phyloP scores from a whole-genome alignment of 2,888 invertebrate genomes.

The Cryptophagus acutangulus region DNA sequence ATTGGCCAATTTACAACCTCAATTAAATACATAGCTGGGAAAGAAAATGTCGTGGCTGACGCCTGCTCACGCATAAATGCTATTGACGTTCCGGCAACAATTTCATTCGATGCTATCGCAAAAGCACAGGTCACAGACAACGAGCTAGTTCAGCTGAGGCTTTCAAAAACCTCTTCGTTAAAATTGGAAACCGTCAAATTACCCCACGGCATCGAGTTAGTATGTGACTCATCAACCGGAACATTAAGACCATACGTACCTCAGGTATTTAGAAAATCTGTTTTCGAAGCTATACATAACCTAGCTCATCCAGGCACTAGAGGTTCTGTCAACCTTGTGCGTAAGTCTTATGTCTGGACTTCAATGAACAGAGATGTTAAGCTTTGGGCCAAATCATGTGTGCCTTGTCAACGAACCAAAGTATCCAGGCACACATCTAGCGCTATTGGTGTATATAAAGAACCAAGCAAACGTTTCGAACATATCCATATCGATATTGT shows the following conservation, averaged over 20 bases:
- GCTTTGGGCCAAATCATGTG: constrained; percentile 34
- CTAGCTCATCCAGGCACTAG: constrained; percentile 34
- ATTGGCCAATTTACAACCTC: constrained; percentile 37
- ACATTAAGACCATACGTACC: constrained; percentile 18
- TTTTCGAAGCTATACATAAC: constrained; percentile 25
- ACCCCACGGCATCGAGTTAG: neutral
- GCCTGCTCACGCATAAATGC: constrained; percentile 26
- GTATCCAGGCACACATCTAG: constrained; percentile 31
- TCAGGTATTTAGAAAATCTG: constrained; percentile 7
- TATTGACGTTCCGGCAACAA: neutral
- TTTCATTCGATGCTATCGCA: too few species aligned
- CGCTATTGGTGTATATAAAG: constrained; percentile 27
- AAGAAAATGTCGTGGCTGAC: constrained; percentile 39
- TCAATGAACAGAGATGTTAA: constrained; percentile 36
- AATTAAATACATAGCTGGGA: constrained; percentile 35
- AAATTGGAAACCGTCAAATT: too few species aligned
- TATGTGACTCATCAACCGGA: neutral
- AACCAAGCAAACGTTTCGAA: constrained; percentile 20
- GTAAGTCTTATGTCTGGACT: constrained; percentile 41
- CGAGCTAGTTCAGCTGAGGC: too few species aligned
- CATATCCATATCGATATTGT: constrained; percentile 19
- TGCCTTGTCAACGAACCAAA: constrained; percentile 38
- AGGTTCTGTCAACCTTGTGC: constrained; percentile 31
- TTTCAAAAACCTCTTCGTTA: too few species aligned
- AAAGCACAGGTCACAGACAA: too few species aligned